Evolutionary conservation across 92 coral and sea anemone species (phyloP), one percentile per base, ranked within the genome.

Genomic region (Porites divaricata): DNA sequence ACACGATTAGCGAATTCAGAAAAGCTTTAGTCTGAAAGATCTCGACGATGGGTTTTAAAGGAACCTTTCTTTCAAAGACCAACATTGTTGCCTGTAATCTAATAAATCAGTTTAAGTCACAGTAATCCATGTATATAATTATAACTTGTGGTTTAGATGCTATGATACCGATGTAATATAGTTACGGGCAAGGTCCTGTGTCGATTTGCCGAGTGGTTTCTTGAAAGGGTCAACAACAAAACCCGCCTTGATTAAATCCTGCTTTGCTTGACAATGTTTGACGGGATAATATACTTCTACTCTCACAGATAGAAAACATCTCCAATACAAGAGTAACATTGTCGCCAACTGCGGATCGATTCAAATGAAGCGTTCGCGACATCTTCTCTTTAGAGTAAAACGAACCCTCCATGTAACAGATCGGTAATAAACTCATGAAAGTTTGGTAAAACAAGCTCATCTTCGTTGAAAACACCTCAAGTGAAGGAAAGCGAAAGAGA

Each of bases 141-240:
- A 45, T 75, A 50, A 53, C 67, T 53, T 67, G 83, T 23, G 59
- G 83, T 66, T 52, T 49, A 10, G 50, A 49, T 45, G 75, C 58
- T 50, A 11, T 71, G 53, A 1, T 71, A 49, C 48, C 22, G n/a
- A 50, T 45, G 17, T 9, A 45, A 2, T n/a, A 0, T 2, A 45
- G 1, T 41, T 2, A 54, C 7, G 21, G 6, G 11, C 11, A 22
- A 71, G 75, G 75, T 25, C n/a, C 50, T 71, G 57, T 49, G 25
- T 20, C 3, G 49, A 71, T 71, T 54, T 54, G 59, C 57, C 24
- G 75, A 48, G 23, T 17, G 75, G 57, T 20, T 28, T 69, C 59
- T 14, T 69, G 16, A 9, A 69, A 69, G 41, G 52, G 73, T 28
- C 52, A 69, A 69, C 52, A 66, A 28, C 19, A 14, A 28, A 69